Percentiles rank a stretch among this genome's conserved stretches.
These are phyloP conservation scores for Prunella fulvescens DNA, from an alignment of 2,113 vertebrate species.

Conservation along the genomic window DNA sequence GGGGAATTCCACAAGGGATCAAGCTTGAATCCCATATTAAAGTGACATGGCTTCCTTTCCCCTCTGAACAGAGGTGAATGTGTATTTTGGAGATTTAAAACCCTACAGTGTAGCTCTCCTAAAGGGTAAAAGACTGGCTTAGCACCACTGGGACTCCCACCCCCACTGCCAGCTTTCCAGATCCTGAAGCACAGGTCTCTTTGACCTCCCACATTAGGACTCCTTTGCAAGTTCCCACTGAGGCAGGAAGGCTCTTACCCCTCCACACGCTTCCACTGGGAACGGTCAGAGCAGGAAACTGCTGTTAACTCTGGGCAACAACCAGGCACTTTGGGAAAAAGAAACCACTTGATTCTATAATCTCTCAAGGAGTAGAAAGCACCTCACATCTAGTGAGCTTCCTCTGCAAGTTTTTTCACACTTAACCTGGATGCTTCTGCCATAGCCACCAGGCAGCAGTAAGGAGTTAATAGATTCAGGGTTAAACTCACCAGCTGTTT, in stretches of 20 bases:
- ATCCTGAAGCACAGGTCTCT: background rate
- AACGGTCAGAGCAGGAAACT: background rate
- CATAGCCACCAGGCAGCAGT: background rate
- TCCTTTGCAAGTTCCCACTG: background rate
- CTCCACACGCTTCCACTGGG: background rate
- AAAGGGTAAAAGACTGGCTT: background rate
- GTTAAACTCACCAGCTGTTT: background rate
- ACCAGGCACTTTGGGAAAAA: background rate
- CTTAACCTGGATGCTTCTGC: background rate
- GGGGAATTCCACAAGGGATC: slow-evolving; percentile 69
- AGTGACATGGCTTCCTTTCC: slow-evolving; percentile 52
- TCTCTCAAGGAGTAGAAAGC: background rate
- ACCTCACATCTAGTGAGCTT: background rate
- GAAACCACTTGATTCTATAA: background rate
- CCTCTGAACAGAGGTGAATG: background rate
- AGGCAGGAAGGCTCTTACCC: background rate
- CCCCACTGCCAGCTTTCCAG: background rate
- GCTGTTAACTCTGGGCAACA: background rate
- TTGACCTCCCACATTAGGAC: background rate
- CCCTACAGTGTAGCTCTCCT: background rate
- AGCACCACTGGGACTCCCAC: background rate
- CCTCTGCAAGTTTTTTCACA: background rate
- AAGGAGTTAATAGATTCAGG: background rate
- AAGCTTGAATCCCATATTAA: slow-evolving; percentile 67
- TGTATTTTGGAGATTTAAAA: slow-evolving; percentile 45